A percentile compares a stretch with the other conserved stretches of the same genome.
phyloP scores from a whole-genome alignment of 1,140 invertebrate genomes.

The Drosophila kikkawai region DNA sequence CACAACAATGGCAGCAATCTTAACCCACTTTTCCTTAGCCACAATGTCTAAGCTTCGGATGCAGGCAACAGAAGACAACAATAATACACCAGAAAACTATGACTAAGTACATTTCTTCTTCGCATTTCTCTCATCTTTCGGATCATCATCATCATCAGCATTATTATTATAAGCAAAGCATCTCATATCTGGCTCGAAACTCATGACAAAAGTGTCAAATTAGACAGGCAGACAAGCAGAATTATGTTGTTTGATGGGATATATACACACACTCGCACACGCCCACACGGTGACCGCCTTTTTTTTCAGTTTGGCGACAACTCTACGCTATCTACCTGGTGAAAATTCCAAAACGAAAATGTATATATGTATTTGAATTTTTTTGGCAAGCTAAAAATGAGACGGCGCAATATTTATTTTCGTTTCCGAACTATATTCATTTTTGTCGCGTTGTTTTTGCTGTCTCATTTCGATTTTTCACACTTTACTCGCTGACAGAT shows the following conservation, averaged over 20 bases:
- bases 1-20: slow-evolving; percentile 44
- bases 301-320: slow-evolving; percentile 14
- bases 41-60: slow-evolving; percentile 42
- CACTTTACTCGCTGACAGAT: slow-evolving; percentile 65
- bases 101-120: slow-evolving; percentile 52
- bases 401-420: slow-evolving; percentile 56
- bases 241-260: slow-evolving; percentile 34
- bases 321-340: slow-evolving; percentile 55
- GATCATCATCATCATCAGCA: slow-evolving; percentile 30
- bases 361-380: slow-evolving; percentile 3
- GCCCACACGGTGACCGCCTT: slow-evolving; percentile 52
- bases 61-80: slow-evolving; percentile 1
- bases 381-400: slow-evolving; percentile 43
- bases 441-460: slow-evolving; percentile 14
- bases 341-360: slow-evolving; percentile 71
- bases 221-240: slow-evolving; percentile 48
- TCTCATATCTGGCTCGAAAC: slow-evolving; percentile 18
- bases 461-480: slow-evolving; percentile 56
- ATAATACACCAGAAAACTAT: slow-evolving; percentile 28
- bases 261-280: slow-evolving; percentile 1
- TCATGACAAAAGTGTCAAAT: slow-evolving; percentile 51
- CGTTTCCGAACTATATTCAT: slow-evolving; percentile 35
- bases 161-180: slow-evolving; percentile 29
- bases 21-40: slow-evolving; percentile 58
- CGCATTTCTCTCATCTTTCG: slow-evolving; percentile 20